Conservation (phyloP, 2,888 invertebrate genomes). For the Empis stercorea region DNA sequence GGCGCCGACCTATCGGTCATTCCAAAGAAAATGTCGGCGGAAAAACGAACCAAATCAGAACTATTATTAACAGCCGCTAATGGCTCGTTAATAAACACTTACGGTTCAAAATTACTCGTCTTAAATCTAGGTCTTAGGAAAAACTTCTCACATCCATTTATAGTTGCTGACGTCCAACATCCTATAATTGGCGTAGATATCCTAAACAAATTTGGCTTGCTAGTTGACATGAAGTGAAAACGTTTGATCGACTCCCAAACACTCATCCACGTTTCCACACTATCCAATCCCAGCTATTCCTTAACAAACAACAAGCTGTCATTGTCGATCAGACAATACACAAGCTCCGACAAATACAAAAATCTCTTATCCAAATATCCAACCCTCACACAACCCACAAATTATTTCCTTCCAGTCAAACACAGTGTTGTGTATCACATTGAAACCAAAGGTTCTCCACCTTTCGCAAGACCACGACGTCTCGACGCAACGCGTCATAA, state of each 20-base stretch:
- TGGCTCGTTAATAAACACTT: neutral
- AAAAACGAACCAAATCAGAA: neutral
- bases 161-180: neutral
- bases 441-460: slow-evolving; percentile 14
- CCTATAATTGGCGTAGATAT: neutral
- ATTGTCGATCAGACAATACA: neutral
- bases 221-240: neutral
- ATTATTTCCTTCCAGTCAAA: neutral
- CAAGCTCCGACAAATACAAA: neutral
- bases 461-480: neutral
- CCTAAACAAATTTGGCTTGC: neutral
- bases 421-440: neutral
- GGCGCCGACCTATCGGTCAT: neutral
- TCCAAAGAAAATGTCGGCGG: neutral
- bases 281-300: neutral
- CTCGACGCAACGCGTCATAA: neutral
- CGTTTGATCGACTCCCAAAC: neutral
- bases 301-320: neutral
- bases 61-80: neutral
- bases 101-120: neutral
- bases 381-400: neutral
- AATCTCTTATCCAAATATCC: neutral
- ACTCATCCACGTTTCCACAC: neutral
- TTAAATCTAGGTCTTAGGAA: neutral
- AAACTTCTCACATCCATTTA: neutral